These are phyloP conservation scores for Perizoma flavofasciatum DNA, from an alignment of 2,888 invertebrate species.

Conservation along the genomic window DNA sequence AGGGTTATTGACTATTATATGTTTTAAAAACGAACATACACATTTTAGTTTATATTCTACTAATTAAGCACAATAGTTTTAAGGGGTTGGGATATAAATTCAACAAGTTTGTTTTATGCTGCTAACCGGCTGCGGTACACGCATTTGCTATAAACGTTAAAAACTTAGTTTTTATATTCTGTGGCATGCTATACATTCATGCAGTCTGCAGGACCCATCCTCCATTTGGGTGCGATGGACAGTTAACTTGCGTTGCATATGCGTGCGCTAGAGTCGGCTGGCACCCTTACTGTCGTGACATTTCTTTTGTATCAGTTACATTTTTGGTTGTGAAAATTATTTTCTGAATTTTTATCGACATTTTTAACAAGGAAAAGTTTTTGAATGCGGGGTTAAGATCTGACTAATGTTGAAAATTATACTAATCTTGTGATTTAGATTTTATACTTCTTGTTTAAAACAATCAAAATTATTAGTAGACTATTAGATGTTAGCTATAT, in stretches of 20 bases:
- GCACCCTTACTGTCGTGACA: slow-evolving; percentile 21
- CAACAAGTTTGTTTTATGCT: slow-evolving; percentile 58
- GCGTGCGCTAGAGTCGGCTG: no score
- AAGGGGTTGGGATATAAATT: slow-evolving; percentile 69
- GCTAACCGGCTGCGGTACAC: no score
- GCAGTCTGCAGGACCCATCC: no score
- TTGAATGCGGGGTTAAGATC: slow-evolving; percentile 67
- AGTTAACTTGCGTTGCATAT: no score
- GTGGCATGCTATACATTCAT: no score
- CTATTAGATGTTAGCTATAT: slow-evolving; percentile 83
- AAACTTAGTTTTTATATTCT: no score
- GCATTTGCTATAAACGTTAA: no score
- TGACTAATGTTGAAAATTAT: slow-evolving; percentile 68
- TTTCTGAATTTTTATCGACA: slow-evolving; percentile 45
- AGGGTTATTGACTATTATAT: slow-evolving; percentile 69
- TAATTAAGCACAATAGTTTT: slow-evolving; percentile 77
- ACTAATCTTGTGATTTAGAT: slow-evolving; percentile 83
- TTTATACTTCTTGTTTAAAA: slow-evolving; percentile 84
- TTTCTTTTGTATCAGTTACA: slow-evolving; percentile 33
- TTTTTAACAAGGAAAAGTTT: slow-evolving; percentile 48
- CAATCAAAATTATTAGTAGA: slow-evolving; percentile 82
- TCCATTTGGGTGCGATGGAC: no score
- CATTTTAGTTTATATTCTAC: slow-evolving; percentile 62
- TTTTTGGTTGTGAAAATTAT: slow-evolving; percentile 58
- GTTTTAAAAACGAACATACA: slow-evolving; percentile 63